Evolutionary conservation across 2,113 vertebrate genomes (phyloP).

Genomic region (Pelusios castaneus): DNA sequence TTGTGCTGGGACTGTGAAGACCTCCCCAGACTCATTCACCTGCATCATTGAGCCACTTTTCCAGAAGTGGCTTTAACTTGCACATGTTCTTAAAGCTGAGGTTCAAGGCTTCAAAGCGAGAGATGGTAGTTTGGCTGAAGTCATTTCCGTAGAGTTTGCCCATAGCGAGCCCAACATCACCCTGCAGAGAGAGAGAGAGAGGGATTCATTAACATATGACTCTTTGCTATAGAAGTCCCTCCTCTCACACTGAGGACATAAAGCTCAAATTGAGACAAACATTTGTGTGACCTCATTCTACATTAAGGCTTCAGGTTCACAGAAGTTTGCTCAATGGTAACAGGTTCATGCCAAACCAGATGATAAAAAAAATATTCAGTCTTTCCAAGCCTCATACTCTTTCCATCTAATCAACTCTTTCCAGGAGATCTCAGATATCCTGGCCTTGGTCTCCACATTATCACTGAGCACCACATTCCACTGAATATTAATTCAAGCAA

Average conservation of each 20-base stretch:
- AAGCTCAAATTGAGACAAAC: neutral
- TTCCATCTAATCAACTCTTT: slow-evolving; percentile 20
- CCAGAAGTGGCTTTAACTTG: slow-evolving; percentile 99
- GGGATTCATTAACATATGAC: slow-evolving; percentile 52
- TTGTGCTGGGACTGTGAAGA: slow-evolving; percentile 20
- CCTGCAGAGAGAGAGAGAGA: slow-evolving; percentile 76
- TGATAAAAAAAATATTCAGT: slow-evolving; percentile 14
- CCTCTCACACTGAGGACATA: neutral
- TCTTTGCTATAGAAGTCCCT: slow-evolving; percentile 1
- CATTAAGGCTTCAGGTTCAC: neutral
- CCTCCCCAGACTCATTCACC: slow-evolving; percentile 80
- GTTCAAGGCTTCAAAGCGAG: slow-evolving; percentile 99
- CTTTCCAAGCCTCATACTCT: slow-evolving; percentile 14
- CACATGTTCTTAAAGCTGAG: slow-evolving; percentile 99
- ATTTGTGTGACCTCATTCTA: neutral
- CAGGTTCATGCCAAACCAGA: slow-evolving; percentile 28
- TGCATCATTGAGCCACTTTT: slow-evolving; percentile 99
- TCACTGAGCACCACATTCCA: slow-evolving; percentile 14
- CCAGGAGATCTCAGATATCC: slow-evolving; percentile 22
- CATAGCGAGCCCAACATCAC: slow-evolving; percentile 99
- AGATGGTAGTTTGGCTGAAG: slow-evolving; percentile 99
- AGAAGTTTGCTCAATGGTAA: neutral
- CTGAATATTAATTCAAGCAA: slow-evolving; percentile 6
- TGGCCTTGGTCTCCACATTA: slow-evolving; percentile 9
- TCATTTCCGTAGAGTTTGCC: slow-evolving; percentile 99